Conservation (phyloP, 2,888 invertebrate species). For the Synergus gifuensis region DNA sequence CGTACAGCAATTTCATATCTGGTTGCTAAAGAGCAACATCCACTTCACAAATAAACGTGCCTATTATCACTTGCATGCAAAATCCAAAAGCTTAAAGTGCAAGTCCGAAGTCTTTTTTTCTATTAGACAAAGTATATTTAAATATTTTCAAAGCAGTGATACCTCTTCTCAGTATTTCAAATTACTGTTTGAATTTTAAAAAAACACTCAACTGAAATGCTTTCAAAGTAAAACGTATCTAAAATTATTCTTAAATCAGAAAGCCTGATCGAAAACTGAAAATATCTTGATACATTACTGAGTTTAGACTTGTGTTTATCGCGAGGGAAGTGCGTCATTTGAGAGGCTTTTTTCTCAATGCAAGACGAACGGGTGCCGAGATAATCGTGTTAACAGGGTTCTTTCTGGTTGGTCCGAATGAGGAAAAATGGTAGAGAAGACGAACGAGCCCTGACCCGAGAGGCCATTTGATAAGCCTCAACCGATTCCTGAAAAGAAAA, state of each 20-base stretch:
- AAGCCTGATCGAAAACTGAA: background rate
- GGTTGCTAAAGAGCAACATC: conserved; percentile 28
- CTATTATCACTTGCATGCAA: background rate
- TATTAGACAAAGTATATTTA: too few species aligned
- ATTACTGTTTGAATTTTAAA: too few species aligned
- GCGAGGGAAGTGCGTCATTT: conserved; percentile 25
- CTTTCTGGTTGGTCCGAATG: conserved; percentile 7
- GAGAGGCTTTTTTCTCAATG: conserved; percentile 7
- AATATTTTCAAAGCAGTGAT: too few species aligned
- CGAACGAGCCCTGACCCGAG: conserved; percentile 46
- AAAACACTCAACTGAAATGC: too few species aligned
- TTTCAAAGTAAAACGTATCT: too few species aligned
- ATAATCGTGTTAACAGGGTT: conserved; percentile 23
- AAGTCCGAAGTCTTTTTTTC: background rate
- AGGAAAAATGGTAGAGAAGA: conserved; percentile 17
- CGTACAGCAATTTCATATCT: conserved; percentile 30
- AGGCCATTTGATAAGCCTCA: conserved; percentile 23
- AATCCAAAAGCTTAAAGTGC: background rate
- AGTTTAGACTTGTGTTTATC: conserved; percentile 18
- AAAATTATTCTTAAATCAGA: background rate
- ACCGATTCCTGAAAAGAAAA: conserved; percentile 38
- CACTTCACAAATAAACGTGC: background rate
- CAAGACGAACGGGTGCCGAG: conserved; percentile 23
- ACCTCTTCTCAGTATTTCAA: too few species aligned
- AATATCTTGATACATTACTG: conserved; percentile 3